Conservation (phyloP, 2,888 invertebrate species). For the Macaria liturata region DNA sequence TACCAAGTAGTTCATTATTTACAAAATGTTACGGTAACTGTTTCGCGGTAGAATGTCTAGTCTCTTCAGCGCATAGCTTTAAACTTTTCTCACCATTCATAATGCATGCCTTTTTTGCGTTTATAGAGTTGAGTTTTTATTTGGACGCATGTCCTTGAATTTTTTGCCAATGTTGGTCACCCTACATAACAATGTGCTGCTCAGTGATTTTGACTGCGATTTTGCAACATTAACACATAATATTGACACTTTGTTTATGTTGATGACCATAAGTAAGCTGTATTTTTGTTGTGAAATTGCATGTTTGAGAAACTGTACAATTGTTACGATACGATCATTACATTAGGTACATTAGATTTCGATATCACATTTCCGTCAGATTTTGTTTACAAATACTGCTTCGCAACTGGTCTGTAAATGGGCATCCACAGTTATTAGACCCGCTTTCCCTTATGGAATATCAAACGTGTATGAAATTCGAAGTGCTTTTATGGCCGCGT, state of each 20-base stretch:
- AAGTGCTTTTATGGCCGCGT: conserved; percentile 45
- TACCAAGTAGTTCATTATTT: conserved; percentile 53
- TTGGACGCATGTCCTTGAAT: conserved; percentile 19
- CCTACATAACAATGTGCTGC: conserved; percentile 23
- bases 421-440: conserved; percentile 68
- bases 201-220: conserved; percentile 9
- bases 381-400: conserved; percentile 66
- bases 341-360: conserved; percentile 18
- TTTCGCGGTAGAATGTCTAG: conserved; percentile 45
- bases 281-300: conserved; percentile 41
- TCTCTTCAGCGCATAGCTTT: conserved; percentile 38
- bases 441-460: conserved; percentile 54
- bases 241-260: conserved; percentile 32
- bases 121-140: conserved; percentile 8
- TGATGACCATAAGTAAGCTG: conserved; percentile 39
- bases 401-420: conserved; percentile 43
- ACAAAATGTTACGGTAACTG: conserved; percentile 47
- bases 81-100: conserved; percentile 37
- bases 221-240: conserved; percentile 32
- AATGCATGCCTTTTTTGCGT: conserved; percentile 22
- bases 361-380: conserved; percentile 17
- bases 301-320: conserved; percentile 5
- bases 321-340: conserved; percentile 1
- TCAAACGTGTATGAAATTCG: conserved; percentile 67
- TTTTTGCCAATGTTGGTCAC: conserved; percentile 26